Evolutionary conservation across 2,113 vertebrate genomes (phyloP).

Genomic region (Uria lomvia): DNA sequence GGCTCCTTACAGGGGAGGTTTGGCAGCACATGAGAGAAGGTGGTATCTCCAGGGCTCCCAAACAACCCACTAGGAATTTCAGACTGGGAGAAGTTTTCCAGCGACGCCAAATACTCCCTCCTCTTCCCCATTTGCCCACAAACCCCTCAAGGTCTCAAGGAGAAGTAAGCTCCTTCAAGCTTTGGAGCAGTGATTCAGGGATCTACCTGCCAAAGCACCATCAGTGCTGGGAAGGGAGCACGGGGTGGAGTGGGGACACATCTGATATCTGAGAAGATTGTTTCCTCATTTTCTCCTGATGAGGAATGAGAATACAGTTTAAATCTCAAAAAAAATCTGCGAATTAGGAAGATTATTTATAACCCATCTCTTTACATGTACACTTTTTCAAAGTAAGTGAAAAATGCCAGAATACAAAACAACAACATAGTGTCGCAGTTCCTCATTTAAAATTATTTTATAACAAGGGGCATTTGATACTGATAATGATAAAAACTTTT

Average conservation of each 20-base stretch:
- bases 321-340: not conserved
- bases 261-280: not conserved
- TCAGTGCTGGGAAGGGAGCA: not conserved
- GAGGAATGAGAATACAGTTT: not conserved
- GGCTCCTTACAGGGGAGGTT: not conserved
- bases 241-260: not conserved
- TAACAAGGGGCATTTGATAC: not conserved
- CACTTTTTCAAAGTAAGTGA: not conserved
- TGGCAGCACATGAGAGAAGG: rapidly evolving
- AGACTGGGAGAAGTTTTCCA: not conserved
- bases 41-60: not conserved
- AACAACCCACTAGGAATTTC: not conserved
- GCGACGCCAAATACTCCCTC: not conserved
- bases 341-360: not conserved
- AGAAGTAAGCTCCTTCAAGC: not conserved
- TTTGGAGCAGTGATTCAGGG: not conserved
- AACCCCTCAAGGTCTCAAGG: rapidly evolving
- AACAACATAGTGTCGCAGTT: rapidly evolving
- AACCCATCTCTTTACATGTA: not conserved
- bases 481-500: not conserved
- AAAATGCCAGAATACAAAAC: not conserved
- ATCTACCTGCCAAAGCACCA: not conserved
- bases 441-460: not conserved
- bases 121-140: not conserved
- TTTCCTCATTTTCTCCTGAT: not conserved